These are phyloP conservation scores for Lepeophtheirus nordmannii DNA, from an alignment of 2,888 invertebrate genomes.

Conservation along the genomic window DNA sequence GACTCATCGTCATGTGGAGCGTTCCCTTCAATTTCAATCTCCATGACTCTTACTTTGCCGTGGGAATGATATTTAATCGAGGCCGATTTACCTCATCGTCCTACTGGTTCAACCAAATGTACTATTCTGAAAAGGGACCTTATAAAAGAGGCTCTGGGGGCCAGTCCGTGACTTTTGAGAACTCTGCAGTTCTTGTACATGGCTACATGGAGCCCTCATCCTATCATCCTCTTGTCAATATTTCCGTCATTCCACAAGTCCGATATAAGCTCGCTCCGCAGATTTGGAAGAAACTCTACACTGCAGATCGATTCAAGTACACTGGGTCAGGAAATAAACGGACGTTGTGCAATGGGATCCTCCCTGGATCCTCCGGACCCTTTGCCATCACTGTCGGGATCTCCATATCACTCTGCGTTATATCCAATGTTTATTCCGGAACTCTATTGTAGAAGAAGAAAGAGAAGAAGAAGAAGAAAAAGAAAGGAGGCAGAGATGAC, in stretches of 20 bases:
- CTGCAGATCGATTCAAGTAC: constrained; percentile 11
- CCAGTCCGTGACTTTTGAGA: constrained; percentile 23
- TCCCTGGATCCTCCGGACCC: constrained; percentile 1
- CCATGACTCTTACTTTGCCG: constrained; percentile 21
- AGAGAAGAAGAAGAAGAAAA: background rate
- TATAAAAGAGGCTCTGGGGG: constrained; percentile 20
- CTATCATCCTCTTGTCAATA: constrained; percentile 23
- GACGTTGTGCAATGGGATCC: constrained; percentile 4
- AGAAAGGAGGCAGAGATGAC: background rate
- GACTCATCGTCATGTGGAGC: constrained; percentile 25
- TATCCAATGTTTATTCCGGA: constrained; percentile 4
- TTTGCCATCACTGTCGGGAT: constrained; percentile 6
- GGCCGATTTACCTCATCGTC: constrained; percentile 22
- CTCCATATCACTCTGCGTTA: constrained; percentile 5
- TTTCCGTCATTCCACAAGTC: constrained; percentile 21
- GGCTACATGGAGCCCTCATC: constrained; percentile 21
- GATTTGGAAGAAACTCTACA: constrained; percentile 11
- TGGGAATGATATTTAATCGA: constrained; percentile 25
- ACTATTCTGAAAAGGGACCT: constrained; percentile 24
- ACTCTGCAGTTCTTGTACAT: constrained; percentile 22
- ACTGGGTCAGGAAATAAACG: background rate
- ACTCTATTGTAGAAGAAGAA: background rate
- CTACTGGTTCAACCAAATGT: constrained; percentile 26
- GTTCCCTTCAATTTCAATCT: constrained; percentile 24
- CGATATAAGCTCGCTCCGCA: constrained; percentile 14